Base-by-base conservation (phyloP, 2,888 invertebrate species). In the Carpatolechia fugitivella region DNA sequence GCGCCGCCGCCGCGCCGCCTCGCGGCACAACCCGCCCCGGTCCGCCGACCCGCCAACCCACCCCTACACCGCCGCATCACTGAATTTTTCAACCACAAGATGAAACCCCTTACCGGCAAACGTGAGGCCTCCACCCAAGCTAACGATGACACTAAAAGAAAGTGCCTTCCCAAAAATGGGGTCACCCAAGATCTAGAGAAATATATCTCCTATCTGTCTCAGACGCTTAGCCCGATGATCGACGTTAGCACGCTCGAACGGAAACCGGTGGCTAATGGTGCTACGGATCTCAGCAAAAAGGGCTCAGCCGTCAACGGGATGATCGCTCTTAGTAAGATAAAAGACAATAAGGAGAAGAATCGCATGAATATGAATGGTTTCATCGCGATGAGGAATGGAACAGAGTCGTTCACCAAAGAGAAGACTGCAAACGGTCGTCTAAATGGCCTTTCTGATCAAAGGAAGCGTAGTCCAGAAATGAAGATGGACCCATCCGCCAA, bases 31-130 rank as follows among this genome's bases (percentile, higher is more conserved):
- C 78, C 79, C 59, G 82, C 76, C 60, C 84, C 85, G 60, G 67
- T 72, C 63, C 78, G 76, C 59, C 86, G 82, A 63, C 72, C 74
- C 55, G 65, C 68, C 72, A 76, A 74, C 59, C 80, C 75, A 58
- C 82, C 87, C 63, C 81, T 85, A 60, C 96, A 95, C 81, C 95
- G 95, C 50, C 95, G 96, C 82, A 96, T 96, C 76, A 95, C 95
- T 24, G 95, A 96, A 73, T 96, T 94, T 80, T 96, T 96, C 80
- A 96, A 95, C 78, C 93, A 95, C 61, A 96, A 96, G 83, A 93
- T 95, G 91, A 96, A 96, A 85, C 93, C 94, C 30, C 91, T 92
- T 63, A 91, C 90, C 69, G 83, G 80, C 57, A 91, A 91, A 68
- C 87, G 91, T 49, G 91, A 91, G 56, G 68, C 75, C 57, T 69